Evolutionary conservation across 2,113 vertebrate species (phyloP).

Genomic region (Actenoides lindsayi): DNA sequence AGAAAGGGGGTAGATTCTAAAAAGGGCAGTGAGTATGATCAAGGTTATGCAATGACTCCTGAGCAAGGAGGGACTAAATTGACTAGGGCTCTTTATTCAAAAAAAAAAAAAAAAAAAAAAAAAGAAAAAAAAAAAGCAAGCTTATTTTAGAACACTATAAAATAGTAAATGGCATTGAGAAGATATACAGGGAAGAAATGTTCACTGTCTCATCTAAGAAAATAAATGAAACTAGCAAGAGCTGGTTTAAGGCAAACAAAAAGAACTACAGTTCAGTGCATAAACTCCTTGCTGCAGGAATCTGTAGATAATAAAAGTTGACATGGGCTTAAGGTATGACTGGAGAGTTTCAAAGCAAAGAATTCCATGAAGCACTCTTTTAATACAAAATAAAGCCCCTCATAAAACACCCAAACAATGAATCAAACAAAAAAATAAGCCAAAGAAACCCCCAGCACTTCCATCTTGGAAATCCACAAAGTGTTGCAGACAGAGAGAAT

Average conservation of each 20-base stretch:
- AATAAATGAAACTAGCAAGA: background rate
- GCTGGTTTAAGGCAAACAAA: background rate
- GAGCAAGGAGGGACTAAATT: background rate
- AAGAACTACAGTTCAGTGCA: background rate
- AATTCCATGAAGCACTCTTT: background rate
- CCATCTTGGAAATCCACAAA: background rate
- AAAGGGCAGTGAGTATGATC: background rate
- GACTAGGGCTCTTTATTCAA: background rate
- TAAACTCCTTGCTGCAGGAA: background rate
- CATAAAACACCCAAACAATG: background rate
- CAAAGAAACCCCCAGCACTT: background rate
- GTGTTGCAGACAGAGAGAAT: background rate
- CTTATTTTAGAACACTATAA: constrained; percentile 41
- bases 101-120: too few species aligned
- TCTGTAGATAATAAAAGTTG: background rate
- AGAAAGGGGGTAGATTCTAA: background rate
- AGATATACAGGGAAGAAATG: background rate
- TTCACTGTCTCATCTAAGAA: background rate
- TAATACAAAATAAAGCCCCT: background rate
- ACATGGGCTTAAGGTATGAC: background rate
- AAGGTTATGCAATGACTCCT: background rate
- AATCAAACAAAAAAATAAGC: background rate
- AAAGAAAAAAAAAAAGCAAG: background rate
- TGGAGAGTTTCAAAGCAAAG: background rate
- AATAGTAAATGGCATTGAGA: background rate